Evolutionary conservation across 1,140 invertebrate species (phyloP).

Genomic region (Megalopta genalis): DNA sequence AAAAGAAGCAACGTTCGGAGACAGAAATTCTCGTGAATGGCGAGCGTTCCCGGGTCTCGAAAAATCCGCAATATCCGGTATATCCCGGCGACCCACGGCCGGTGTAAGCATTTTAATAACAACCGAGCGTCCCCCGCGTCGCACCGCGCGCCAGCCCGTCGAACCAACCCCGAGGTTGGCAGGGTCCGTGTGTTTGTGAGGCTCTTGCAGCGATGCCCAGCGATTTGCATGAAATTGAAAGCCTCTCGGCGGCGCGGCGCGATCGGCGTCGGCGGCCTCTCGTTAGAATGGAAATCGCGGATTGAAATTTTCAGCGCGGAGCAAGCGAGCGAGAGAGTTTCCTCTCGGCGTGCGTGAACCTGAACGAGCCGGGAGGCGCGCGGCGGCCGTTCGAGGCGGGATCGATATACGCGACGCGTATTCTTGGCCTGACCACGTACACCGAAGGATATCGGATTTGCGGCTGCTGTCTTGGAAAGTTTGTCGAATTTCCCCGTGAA

Average conservation of each 20-base stretch:
- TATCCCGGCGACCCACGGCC: constrained; percentile 19
- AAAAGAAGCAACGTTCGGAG: constrained; percentile 9
- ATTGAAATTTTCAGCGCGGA: constrained; percentile 63
- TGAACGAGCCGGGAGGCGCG: no score
- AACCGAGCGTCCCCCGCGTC: constrained; percentile 14
- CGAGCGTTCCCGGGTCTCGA: constrained; percentile 22
- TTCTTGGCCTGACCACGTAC: constrained; percentile 22
- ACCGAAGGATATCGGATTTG: constrained; percentile 38
- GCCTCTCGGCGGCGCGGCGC: constrained; percentile 44
- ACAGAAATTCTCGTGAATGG: constrained; percentile 31
- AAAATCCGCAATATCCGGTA: constrained; percentile 51
- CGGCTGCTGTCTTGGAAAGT: constrained; percentile 11
- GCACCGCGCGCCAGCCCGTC: background rate
- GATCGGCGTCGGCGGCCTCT: constrained; percentile 54
- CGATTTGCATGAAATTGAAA: constrained; percentile 69
- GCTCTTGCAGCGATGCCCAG: constrained; percentile 35
- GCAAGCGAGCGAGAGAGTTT: background rate
- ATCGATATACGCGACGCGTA: constrained; percentile 42
- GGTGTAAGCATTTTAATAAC: constrained; percentile 64
- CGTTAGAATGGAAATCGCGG: constrained; percentile 66
- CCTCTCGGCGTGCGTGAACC: constrained; percentile 15
- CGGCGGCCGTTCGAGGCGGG: background rate
- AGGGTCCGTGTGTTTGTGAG: constrained; percentile 19
- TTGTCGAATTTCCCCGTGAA: constrained; percentile 22
- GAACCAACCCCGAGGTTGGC: no score